Evolutionary conservation across 2,797 vertebrate species (phyloP), one percentile per base, ranked within the genome.

Genomic region (Propithecus perrieri): DNA sequence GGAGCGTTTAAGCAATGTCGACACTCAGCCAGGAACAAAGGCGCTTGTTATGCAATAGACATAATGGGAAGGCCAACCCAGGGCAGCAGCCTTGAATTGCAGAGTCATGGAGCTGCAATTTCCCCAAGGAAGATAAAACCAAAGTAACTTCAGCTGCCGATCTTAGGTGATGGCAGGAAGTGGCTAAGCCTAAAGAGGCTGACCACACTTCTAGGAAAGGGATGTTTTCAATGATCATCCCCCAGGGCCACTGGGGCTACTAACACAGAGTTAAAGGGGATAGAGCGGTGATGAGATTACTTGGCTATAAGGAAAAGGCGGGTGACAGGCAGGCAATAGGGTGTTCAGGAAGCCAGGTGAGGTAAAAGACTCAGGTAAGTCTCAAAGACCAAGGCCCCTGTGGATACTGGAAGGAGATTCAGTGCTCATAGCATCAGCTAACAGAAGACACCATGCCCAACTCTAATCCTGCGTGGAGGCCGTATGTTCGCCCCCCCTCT

Each of bases 11-110:
- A 95, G 89, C 65, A 69, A 85, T 57, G 65, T 96, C 0, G 1
- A 90, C 50, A 46, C 94, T 96, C 79, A 87, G 79, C 59, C 53
- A 33, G 86, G 74, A 91, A 90, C 86, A 93, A 74, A 96, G 92
- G 71, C 6, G 0, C 63, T 93, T 91, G 84, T 96, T 96, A 96
- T 78, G 93, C 79, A 97, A 78, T 61, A 72, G 86, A 75, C 53
- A 33, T 50, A 67, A 87, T 59, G 43, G 53, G 35, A 83, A 95
- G 88, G 79, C 89, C 63, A 86, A 43, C 38, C 91, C 61, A 33
- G 74, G 85, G 85, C 83, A 76, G 74, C 57, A 59, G 57, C 28
- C 69, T 87, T 48, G 61, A 59, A 61, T n/a, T 10, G 7, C 22
- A 35, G 20, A 92, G 79, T 46, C 26, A 0, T 2, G 7, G 50